Base-by-base conservation (phyloP, 2,113 vertebrate species). In the Clarias magur region DNA sequence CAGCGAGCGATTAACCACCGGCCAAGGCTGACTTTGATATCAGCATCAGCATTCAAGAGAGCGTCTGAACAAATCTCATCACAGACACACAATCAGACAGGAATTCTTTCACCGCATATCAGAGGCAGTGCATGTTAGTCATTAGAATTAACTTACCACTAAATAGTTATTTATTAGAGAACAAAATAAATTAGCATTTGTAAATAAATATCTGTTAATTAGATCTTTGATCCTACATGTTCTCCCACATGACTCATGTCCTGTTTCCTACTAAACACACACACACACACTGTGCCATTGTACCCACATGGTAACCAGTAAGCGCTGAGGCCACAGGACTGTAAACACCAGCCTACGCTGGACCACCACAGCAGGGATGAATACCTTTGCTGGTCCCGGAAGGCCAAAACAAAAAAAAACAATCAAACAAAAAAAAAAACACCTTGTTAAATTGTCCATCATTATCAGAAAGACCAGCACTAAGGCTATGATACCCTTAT, bases 301-400 rank as follows among this genome's bases (percentile, higher is more conserved):
- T 70, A 56, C 80, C 80, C 68, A 76, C 72, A 67, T 15, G 30
- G 48, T 17, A 19, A 48, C 48, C 21, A 10, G 21, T 42, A 78
- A 78, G 48, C 63, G 76, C 73, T 65, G 21, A n/a, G 60, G 72
- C 86, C 81, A 83, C 72, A 67, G 27, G 21, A 85, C 87, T 86
- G 88, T 89, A 90, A 90, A 88, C 78, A 87, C 75, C 75, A 80
- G 76, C 78, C 59, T 79, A 90, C 54, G 4, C 59, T 85, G 80
- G 68, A 82, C 79, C 60, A 82, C 83, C 84, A 42, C 60, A 83
- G 48, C 5, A 60, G 34, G 34, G n/a, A 88, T 70, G 70, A 82
- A 87, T n/a, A 70, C 42, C 81, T 63, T 80, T 54, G 42, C 80
- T 80, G 65, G 72, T 54, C 48, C 60, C 12, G 65, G 57, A 21